Conservation (phyloP, 64 coral and sea anemone species). For the Acropora tenuis region DNA sequence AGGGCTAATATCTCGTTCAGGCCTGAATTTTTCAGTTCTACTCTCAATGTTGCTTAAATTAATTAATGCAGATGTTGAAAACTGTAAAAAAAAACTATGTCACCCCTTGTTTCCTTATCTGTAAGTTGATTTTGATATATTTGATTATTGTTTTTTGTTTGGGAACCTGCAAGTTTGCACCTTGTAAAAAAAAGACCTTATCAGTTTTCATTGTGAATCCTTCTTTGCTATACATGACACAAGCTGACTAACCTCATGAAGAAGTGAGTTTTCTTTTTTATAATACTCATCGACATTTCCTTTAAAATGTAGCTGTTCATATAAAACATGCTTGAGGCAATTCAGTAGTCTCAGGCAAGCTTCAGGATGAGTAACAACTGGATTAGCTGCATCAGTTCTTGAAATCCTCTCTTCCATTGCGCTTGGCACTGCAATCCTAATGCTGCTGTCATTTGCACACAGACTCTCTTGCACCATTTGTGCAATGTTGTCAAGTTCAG, state of each 20-base stretch:
- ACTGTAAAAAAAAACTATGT: too few species aligned
- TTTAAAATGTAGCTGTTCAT: conserved; percentile 61
- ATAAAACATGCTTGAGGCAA: conserved; percentile 77
- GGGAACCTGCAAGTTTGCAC: not conserved
- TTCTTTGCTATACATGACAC: not conserved
- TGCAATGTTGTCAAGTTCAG: conserved; percentile 62
- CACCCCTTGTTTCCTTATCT: too few species aligned
- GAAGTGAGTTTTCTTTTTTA: conserved; percentile 80
- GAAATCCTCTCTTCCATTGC: not conserved
- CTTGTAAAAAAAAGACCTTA: not conserved
- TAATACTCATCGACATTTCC: conserved; percentile 85
- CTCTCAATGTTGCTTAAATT: too few species aligned
- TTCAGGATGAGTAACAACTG: conserved; percentile 9
- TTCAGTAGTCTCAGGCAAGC: conserved; percentile 54
- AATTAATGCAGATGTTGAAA: too few species aligned
- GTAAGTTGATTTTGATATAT: too few species aligned
- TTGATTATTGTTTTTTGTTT: not conserved
- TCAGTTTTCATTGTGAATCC: too few species aligned
- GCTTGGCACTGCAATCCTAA: not conserved
- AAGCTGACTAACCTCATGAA: conserved; percentile 70
- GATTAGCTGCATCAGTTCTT: not conserved
- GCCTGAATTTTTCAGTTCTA: too few species aligned
- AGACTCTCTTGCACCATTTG: conserved; percentile 69
- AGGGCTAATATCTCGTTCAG: too few species aligned
- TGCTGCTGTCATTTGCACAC: not conserved